These are phyloP conservation scores for Calephelis virginiensis DNA, from an alignment of 1,140 invertebrate species.

Conservation along the genomic window DNA sequence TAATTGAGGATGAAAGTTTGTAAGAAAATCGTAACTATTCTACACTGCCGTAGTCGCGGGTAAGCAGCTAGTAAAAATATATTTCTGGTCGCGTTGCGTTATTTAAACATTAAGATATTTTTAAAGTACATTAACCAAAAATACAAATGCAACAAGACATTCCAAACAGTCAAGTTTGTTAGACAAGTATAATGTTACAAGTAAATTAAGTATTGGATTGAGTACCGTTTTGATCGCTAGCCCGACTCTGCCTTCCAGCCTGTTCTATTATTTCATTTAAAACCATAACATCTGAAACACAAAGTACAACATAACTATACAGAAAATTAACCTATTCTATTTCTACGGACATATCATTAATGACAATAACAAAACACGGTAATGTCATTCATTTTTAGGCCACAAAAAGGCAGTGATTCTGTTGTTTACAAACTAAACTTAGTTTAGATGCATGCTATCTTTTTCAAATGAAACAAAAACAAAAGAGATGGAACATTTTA, in stretches of 20 bases:
- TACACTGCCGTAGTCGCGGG: too few species aligned
- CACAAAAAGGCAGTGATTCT: not conserved
- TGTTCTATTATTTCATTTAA: slow-evolving; percentile 98
- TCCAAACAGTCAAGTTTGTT: slow-evolving; percentile 26
- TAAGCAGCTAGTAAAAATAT: not conserved
- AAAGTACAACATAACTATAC: slow-evolving; percentile 17
- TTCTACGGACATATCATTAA: too few species aligned
- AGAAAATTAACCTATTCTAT: slow-evolving; percentile 13
- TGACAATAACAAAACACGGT: not conserved
- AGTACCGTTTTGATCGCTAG: slow-evolving; percentile 93
- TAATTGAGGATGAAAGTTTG: too few species aligned
- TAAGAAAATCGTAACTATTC: too few species aligned
- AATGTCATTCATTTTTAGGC: too few species aligned
- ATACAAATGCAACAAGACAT: slow-evolving; percentile 45
- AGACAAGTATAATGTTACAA: slow-evolving; percentile 28
- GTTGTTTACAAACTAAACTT: too few species aligned
- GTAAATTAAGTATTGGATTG: slow-evolving; percentile 28
- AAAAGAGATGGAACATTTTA: too few species aligned
- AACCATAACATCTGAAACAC: slow-evolving; percentile 95
- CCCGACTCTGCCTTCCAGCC: slow-evolving; percentile 86
- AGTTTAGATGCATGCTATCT: too few species aligned
- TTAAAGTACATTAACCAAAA: slow-evolving; percentile 23
- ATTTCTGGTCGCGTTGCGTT: not conserved
- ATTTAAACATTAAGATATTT: not conserved
- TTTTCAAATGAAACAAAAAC: too few species aligned